Conservation (phyloP, 2,113 vertebrate species). For the Sander vitreus region DNA sequence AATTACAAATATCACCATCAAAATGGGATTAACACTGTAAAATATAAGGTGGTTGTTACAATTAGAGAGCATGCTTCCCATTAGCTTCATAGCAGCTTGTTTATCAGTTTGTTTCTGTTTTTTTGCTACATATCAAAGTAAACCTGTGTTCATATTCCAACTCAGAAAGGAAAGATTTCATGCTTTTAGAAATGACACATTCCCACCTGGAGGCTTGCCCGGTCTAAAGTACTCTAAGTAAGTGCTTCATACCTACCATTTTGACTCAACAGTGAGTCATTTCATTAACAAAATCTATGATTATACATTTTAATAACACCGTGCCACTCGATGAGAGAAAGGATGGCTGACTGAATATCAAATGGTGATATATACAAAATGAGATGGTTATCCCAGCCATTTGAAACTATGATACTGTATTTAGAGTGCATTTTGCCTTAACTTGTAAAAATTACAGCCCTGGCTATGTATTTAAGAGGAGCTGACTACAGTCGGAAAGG, state of each 20-base stretch:
- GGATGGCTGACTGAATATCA: slow-evolving; percentile 74
- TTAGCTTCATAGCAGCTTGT: slow-evolving; percentile 31
- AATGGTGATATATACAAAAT: slow-evolving; percentile 77
- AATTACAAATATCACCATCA: slow-evolving; percentile 21
- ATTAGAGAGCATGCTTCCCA: slow-evolving; percentile 26
- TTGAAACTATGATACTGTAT: slow-evolving; percentile 87
- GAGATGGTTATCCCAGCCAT: slow-evolving; percentile 75
- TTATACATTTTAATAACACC: slow-evolving; percentile 84
- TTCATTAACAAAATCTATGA: slow-evolving; percentile 84
- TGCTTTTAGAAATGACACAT: slow-evolving; percentile 47
- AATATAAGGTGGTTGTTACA: not conserved
- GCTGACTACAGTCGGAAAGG: slow-evolving; percentile 75
- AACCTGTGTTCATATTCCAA: slow-evolving; percentile 13
- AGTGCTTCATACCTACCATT: slow-evolving; percentile 73
- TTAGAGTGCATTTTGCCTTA: slow-evolving; percentile 86
- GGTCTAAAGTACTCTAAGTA: slow-evolving; percentile 60
- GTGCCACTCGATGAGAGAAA: slow-evolving; percentile 68
- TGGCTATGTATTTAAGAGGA: slow-evolving; percentile 83
- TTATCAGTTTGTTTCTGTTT: slow-evolving; percentile 24
- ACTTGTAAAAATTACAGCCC: slow-evolving; percentile 87
- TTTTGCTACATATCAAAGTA: slow-evolving; percentile 38
- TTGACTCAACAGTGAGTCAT: slow-evolving; percentile 55
- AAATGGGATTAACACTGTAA: slow-evolving; percentile 9
- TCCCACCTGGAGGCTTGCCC: slow-evolving; percentile 44
- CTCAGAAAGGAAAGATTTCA: slow-evolving; percentile 13